phyloP scores from a whole-genome alignment of 2,797 vertebrate species.

The Aeoliscus strigatus region DNA sequence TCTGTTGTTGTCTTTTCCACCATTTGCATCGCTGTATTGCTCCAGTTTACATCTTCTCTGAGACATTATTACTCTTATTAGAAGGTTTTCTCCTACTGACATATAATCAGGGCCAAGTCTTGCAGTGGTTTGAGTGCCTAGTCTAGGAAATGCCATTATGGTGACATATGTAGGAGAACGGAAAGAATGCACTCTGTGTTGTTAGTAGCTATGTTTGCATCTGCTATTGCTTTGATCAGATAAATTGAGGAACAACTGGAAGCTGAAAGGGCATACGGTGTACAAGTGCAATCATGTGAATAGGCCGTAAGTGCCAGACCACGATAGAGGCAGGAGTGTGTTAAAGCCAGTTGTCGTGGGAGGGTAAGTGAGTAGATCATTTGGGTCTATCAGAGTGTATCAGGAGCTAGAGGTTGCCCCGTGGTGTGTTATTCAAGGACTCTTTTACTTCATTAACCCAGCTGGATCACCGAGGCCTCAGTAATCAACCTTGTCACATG shows the following conservation, averaged over 20 bases:
- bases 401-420: conserved; percentile 44
- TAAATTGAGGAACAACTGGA: not conserved
- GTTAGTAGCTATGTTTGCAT: too few relatives aligned
- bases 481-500: conserved; percentile 70
- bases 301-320: not conserved
- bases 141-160: too few relatives aligned
- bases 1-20: conserved; percentile 58
- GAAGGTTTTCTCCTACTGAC: conserved; percentile 35
- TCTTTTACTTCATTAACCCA: conserved; percentile 72
- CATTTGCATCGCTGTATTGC: conserved; percentile 56
- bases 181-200: too few relatives aligned
- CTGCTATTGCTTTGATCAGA: too few relatives aligned
- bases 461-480: conserved; percentile 60
- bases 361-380: conserved; percentile 38
- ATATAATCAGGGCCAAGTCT: conserved; percentile 41
- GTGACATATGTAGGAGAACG: too few relatives aligned
- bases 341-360: conserved; percentile 6
- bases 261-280: conserved; percentile 2
- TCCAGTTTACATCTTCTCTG: conserved; percentile 43
- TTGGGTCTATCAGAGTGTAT: conserved; percentile 42
- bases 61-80: conserved; percentile 55
- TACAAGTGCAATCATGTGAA: not conserved
- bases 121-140: conserved; percentile 16
- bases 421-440: conserved; percentile 58
- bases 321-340: conserved; percentile 8